phyloP scores from a whole-genome alignment of 2,113 vertebrate species.

The Shinisaurus crocodilurus region DNA sequence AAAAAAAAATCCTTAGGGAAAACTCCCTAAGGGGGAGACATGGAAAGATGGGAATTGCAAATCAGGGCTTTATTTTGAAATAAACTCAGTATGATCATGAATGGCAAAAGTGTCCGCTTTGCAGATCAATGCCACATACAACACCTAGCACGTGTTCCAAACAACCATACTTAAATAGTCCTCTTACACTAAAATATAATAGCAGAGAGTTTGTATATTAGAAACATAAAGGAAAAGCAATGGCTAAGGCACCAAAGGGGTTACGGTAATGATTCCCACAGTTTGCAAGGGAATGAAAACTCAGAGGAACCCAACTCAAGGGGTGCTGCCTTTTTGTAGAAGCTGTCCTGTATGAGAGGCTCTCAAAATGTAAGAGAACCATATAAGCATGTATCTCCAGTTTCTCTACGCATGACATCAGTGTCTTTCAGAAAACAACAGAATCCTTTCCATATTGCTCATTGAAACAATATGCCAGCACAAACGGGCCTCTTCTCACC shows the following conservation, averaged over 20 bases:
- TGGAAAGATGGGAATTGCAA: neutral
- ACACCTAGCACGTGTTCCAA: too few species aligned
- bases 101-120: neutral
- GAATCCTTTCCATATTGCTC: constrained; percentile 47
- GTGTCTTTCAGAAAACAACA: constrained; percentile 27
- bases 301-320: constrained; percentile 7
- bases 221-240: neutral
- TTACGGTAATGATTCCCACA: neutral
- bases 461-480: constrained; percentile 42
- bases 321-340: neutral
- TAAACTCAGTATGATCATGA: neutral
- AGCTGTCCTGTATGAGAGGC: neutral
- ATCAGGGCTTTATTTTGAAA: neutral
- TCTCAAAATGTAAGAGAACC: neutral
- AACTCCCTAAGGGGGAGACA: neutral
- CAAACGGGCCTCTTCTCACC: constrained; percentile 47
- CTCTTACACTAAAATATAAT: neutral
- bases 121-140: neutral
- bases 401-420: neutral
- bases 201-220: neutral
- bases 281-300: constrained; percentile 23
- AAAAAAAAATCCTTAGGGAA: too few species aligned
- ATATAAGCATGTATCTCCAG: neutral
- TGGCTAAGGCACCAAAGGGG: neutral
- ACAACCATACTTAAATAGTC: neutral